Evolutionary conservation across 2,888 invertebrate genomes (phyloP), one percentile per base, ranked within the genome.

Genomic region (Phyllotreta striolata): DNA sequence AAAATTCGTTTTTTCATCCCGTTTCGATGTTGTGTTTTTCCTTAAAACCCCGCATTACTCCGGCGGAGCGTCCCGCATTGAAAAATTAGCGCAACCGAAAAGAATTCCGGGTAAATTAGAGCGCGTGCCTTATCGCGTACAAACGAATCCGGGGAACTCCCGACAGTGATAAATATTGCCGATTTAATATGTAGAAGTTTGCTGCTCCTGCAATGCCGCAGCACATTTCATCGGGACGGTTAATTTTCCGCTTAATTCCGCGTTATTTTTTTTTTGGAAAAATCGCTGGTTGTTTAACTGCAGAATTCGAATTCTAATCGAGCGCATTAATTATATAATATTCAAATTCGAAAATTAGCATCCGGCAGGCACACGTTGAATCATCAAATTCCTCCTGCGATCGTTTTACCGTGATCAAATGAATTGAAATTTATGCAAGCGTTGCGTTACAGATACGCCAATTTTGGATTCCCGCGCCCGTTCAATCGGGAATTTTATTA

Each of bases 341-440:
- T 24, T 24, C 24, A 24, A 24, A 24, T 24, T 24, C 2, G 24
- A 24, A 24, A 24, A 24, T 24, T 24, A 24, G 24, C 24, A 24
- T 24, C 24, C 24, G 24, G 4, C 24, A 1, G 24, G 24, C 24
- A 24, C 24, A 24, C 24, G 24, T 24, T 24, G 24, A 4, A 24
- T 24, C 24, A 24, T 24, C 24, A 24, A 24, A 24, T 4, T 4
- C 51, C 51, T 24, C 24, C 52, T 12, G 13, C 38, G 13, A 52
- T 56, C 56, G 66, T 59, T 64, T 65, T 62, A 71, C 70, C 24
- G 60, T 14, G 71, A 72, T 70, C 68, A 70, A 73, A 71, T 71
- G 72, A 73, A 72, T 74, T 72, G 69, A 75, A 73, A 72, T 74
- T 74, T 73, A 75, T 73, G 69, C 68, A 68, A 67, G 67, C 52